Evolutionary conservation across 2,888 invertebrate genomes (phyloP), one percentile per base, ranked within the genome.

Genomic region (Philaethria dido): DNA sequence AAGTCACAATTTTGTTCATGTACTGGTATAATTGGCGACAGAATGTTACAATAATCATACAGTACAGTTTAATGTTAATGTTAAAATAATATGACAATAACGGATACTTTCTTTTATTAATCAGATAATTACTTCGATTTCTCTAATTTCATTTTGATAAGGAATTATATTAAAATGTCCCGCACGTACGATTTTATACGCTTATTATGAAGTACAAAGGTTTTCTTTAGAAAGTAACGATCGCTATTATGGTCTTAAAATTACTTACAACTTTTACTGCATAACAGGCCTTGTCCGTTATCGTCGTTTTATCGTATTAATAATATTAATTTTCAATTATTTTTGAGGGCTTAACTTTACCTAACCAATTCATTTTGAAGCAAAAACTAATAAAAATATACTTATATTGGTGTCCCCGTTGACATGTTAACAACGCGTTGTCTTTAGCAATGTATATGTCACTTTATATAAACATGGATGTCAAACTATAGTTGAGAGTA

Each of bases 261-360:
- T 69, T 63, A 71, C 69, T 64, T 68, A 68, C 71, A 70, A 71
- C 69, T 74, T 72, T 72, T 67, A 72, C 69, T 59, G 64, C 55
- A 69, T 64, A 66, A 54, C 39, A 18, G 55, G 62, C 65, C 55
- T 42, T 50, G 48, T 48, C 48, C 44, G 64, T 64, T 64, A 69
- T 62, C 57, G 60, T 29, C 39, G 50, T 71, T 66, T 68, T 68
- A 69, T 69, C 62, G 16, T 42, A 55, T 39, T 39, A 55, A 55
- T 22, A 39, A 72, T 72, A 71, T 73, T 22, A 39, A 72, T 72
- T 70, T 73, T 62, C 48, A 57, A 62, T 64, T 48, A 59, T 59
- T 36, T 36, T 55, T 62, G n/a, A 47, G 20, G 8, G 33, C 13
- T 14, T 25, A 11, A 5, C 18, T 48, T 48, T 52, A 57, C 16